These are phyloP conservation scores for Brachionus manjavacas DNA, from an alignment of 1,140 invertebrate species.

Conservation along the genomic window DNA sequence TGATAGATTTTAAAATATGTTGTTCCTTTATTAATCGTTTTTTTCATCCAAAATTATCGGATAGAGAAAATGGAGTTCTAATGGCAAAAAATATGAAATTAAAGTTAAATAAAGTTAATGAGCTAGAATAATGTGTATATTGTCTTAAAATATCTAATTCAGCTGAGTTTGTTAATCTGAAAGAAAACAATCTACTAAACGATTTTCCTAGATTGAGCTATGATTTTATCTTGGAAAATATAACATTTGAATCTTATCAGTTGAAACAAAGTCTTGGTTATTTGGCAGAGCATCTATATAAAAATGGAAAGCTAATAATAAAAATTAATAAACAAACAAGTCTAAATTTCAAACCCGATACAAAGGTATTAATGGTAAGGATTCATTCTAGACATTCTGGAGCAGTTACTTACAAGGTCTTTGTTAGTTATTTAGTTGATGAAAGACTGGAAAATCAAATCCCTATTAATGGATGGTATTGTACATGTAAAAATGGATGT, in stretches of 20 bases:
- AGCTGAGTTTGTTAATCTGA: conserved; percentile 12
- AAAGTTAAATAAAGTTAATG: not conserved
- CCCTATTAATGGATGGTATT: not conserved
- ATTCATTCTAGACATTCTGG: not conserved
- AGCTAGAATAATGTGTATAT: not conserved
- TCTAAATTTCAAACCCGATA: not conserved
- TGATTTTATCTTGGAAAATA: conserved; percentile 18
- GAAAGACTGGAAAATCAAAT: not conserved
- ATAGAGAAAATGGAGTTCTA: not conserved
- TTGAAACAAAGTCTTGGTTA: not conserved
- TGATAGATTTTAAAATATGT: not conserved
- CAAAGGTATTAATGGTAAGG: not conserved
- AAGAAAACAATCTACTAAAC: not conserved
- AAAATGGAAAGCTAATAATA: not conserved
- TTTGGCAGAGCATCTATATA: not conserved
- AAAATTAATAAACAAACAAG: not conserved
- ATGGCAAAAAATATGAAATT: not conserved
- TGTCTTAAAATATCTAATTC: not conserved
- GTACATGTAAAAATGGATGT: conserved; percentile 10
- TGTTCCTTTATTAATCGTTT: conserved; percentile 11
- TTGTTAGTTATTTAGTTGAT: not conserved
- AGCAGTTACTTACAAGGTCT: not conserved
- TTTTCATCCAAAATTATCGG: not conserved
- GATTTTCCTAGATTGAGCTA: not conserved
- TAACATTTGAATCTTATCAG: not conserved